Conservation (phyloP, 2,888 invertebrate genomes). For the Tetragonula carbonaria region DNA sequence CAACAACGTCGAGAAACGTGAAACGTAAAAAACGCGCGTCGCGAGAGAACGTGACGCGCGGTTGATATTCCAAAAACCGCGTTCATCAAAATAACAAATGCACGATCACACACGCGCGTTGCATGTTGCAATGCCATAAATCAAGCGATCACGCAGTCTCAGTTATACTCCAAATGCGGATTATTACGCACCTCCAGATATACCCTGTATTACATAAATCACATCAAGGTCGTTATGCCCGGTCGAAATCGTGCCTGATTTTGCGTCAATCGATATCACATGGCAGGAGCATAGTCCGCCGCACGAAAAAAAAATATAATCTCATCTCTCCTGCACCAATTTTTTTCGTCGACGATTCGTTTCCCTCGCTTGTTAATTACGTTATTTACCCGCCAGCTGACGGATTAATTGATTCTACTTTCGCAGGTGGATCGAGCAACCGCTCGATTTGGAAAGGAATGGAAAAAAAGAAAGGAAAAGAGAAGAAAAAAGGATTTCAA, state of each 20-base stretch:
- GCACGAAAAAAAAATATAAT: neutral
- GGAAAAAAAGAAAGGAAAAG: too few relatives aligned
- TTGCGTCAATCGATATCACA: neutral
- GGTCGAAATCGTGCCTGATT: neutral
- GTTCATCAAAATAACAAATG: slow-evolving; percentile 9
- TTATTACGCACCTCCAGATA: slow-evolving; percentile 23
- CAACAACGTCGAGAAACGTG: neutral
- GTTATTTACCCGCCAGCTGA: too few relatives aligned
- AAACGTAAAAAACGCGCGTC: neutral
- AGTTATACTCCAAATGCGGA: slow-evolving; percentile 13
- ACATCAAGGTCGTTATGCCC: neutral
- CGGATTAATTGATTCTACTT: too few relatives aligned
- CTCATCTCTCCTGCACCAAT: too few relatives aligned
- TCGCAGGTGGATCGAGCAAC: too few relatives aligned
- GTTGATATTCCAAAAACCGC: neutral
- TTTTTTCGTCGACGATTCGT: too few relatives aligned
- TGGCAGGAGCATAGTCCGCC: too few relatives aligned
- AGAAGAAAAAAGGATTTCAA: too few relatives aligned
- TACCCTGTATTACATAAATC: slow-evolving; percentile 16
- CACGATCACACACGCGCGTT: slow-evolving; percentile 3
- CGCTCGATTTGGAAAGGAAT: too few relatives aligned
- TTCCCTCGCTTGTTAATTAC: too few relatives aligned
- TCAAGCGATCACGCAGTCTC: slow-evolving; percentile 13
- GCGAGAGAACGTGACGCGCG: neutral
- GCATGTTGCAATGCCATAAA: slow-evolving; percentile 9